These are phyloP conservation scores for Cephalotes varians DNA, from an alignment of 2,888 invertebrate species.

Conservation along the genomic window DNA sequence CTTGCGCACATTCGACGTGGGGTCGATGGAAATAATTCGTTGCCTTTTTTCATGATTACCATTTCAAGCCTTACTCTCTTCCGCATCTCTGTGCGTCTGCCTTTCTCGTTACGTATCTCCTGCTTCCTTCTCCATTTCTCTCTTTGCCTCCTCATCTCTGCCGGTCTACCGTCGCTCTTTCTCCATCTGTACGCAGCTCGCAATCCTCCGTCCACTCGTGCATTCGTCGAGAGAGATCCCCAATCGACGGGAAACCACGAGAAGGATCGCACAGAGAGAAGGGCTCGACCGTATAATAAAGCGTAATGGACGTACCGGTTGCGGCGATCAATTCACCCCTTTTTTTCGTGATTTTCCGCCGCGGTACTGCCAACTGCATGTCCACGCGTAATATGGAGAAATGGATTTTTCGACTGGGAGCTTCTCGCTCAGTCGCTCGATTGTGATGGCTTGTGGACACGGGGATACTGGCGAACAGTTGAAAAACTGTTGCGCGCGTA, in stretches of 20 bases:
- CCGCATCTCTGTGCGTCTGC: slow-evolving; percentile 29
- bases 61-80: slow-evolving; percentile 67
- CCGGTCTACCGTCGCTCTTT: slow-evolving; percentile 47
- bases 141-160: slow-evolving; percentile 55
- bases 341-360: slow-evolving; percentile 70
- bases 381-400: slow-evolving; percentile 63
- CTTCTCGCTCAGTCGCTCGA: slow-evolving; percentile 22
- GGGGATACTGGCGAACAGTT: background rate
- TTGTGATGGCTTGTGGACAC: slow-evolving; percentile 42
- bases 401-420: slow-evolving; percentile 66
- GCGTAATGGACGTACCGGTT: slow-evolving; percentile 72
- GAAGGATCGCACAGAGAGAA: slow-evolving; percentile 72
- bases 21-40: slow-evolving; percentile 83
- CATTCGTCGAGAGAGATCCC: slow-evolving; percentile 57
- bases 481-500: slow-evolving; percentile 54
- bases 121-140: slow-evolving; percentile 51
- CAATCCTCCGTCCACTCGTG: slow-evolving; percentile 8
- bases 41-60: slow-evolving; percentile 79
- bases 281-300: slow-evolving; percentile 70
- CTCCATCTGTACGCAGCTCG: slow-evolving; percentile 12
- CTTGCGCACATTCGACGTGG: slow-evolving; percentile 69
- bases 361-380: slow-evolving; percentile 52
- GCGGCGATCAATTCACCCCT: slow-evolving; percentile 73
- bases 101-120: slow-evolving; percentile 34
- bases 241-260: slow-evolving; percentile 79